A percentile compares a stretch with the other conserved stretches of the same genome.
Conservation (phyloP, 2,888 invertebrate genomes). For the Chironomus riparius region DNA sequence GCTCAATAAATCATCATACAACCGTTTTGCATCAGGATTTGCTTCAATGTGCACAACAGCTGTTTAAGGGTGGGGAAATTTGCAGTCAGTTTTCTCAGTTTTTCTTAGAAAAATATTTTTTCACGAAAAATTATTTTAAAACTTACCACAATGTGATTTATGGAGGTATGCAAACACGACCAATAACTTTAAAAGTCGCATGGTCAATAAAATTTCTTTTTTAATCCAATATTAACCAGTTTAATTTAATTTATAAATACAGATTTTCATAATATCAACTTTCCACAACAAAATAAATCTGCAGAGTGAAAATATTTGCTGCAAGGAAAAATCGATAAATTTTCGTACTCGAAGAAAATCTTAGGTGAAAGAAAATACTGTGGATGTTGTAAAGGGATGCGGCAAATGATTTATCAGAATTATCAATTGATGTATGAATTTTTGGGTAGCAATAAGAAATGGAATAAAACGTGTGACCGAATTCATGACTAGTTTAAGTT, state of each 20-base stretch:
- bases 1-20: conserved; percentile 91
- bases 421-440: too few species aligned
- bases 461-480: not conserved
- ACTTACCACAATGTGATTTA: not conserved
- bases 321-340: conserved; percentile 7
- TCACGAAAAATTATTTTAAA: not conserved
- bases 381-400: not conserved
- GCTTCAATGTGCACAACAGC: conserved; percentile 48
- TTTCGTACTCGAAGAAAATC: not conserved
- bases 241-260: not conserved
- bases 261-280: not conserved
- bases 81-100: not conserved
- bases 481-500: not conserved
- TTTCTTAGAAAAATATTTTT: not conserved
- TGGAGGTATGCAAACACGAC: not conserved
- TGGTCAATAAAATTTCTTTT: not conserved
- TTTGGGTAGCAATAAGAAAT: too few species aligned
- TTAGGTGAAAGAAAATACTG: not conserved
- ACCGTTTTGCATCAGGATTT: conserved; percentile 87
- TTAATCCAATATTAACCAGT: not conserved
- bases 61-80: not conserved
- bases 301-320: not conserved
- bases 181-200: not conserved
- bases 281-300: not conserved
- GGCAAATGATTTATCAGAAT: not conserved